Evolutionary conservation across 2,113 vertebrate genomes (phyloP).

Genomic region (Sander lucioperca): DNA sequence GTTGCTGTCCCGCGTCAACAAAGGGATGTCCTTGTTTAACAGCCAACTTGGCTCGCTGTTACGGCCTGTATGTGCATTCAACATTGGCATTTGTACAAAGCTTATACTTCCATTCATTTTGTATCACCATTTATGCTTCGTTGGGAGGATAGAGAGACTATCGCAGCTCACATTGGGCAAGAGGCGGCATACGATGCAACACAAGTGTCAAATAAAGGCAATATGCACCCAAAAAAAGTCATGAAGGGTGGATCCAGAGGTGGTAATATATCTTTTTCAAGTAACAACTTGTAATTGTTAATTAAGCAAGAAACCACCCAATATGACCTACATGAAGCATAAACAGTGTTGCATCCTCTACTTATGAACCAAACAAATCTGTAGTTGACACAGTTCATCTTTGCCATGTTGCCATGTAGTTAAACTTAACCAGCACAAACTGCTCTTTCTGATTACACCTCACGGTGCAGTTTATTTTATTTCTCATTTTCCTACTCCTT

Average conservation of each 20-base stretch:
- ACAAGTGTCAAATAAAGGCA: background rate
- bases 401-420: background rate
- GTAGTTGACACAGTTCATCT: background rate
- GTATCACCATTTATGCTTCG: background rate
- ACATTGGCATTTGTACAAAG: background rate
- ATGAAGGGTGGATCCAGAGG: background rate
- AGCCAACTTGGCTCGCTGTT: background rate
- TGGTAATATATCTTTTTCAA: background rate
- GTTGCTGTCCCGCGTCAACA: background rate
- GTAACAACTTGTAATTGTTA: background rate
- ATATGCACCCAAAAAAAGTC: background rate
- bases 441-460: background rate
- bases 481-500: conserved; percentile 2
- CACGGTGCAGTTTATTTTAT: conserved; percentile 10
- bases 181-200: no score
- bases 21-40: background rate
- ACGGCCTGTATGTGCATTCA: background rate
- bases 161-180: background rate
- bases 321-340: background rate
- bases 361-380: background rate
- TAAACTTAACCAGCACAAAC: conserved; percentile 10
- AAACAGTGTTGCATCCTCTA: background rate
- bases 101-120: background rate
- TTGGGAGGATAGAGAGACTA: background rate
- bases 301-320: background rate